Evolutionary conservation across 92 coral and sea anemone species (phyloP), one percentile per base, ranked within the genome.

Genomic region (Zoanthus sociatus): DNA sequence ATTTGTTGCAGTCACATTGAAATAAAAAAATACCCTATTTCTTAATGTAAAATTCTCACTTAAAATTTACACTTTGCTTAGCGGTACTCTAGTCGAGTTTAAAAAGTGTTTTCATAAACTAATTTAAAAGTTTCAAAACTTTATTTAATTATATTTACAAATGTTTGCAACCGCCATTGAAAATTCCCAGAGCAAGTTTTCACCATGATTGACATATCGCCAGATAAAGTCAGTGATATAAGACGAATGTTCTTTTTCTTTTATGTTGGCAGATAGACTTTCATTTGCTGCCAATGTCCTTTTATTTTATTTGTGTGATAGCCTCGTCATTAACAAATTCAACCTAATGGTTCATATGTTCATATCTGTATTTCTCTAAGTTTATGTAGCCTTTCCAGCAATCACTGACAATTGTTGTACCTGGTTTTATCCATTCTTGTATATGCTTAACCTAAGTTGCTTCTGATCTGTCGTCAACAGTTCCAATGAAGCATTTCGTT

Each of bases 211-310:
- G 53, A 48, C 53, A 48, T 48, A 48, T 48, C 1, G 53, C 53
- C 1, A 63, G 70, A 63, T 63, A 63, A 63, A 63, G 11, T 63
- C 70, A 63, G 70, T 16, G 70, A 63, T 63, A 63, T 63, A 6
- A 63, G 4, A 63, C 70, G 70, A 63, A 63, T 63, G 30, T 15
- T 63, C 18, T 63, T 63, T 20, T 63, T 63, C 13, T 63, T 12
- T 63, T 63, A 5, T 63, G n/a, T 63, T 15, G 51, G 51, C 51
- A 47, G 51, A 47, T 47, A 7, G 51, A 47, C 51, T 3, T 47
- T 47, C 51, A 63, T 63, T 63, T 63, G 70, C 70, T 12, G 70
- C 70, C 70, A 63, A 12, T 20, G 70, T 63, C 70, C 70, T 63
- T 63, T 16, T 15, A 63, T 63, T 63, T 63, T 63, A 16, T 63